Evolutionary conservation across 2,888 invertebrate species (phyloP), one percentile per base, ranked within the genome.

Genomic region (Spisula subtruncata): DNA sequence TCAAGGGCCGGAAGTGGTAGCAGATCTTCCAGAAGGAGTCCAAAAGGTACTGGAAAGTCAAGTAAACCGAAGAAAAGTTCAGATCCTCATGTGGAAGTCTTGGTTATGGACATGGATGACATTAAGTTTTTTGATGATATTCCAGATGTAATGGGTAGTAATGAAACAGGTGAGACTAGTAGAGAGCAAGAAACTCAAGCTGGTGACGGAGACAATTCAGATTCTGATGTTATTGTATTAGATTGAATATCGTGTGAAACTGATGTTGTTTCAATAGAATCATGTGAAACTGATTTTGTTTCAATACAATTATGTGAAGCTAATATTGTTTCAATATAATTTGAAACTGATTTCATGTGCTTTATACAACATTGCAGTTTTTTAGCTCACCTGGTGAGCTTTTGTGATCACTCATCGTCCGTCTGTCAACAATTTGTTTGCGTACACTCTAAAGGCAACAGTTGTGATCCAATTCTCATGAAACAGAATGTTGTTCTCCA

Each of bases 41-140:
- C 25, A 25, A 10, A n/a, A 66, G 25, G 25, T 25, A 6, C 10
- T n/a, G 60, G 25, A 66, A 66, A 66, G 25, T 66, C 60, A 66
- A 5, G 25, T 66, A 66, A 66, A 25, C 60, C 25, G 25, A 66
- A 25, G n/a, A n/a, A 60, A 60, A 66, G 41, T 41, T 41, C 25
- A 8, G n/a, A 66, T 0, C n/a, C 60, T n/a, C 1, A 16, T 8
- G 60, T 66, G 20, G 60, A 66, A 66, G 60, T 66, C 8, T 66
- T 66, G 60, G 25, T 66, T n/a, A 66, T 66, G 60, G 60, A 66
- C n/a, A n/a, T 66, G 2, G 60, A 66, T 66, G 60, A 66, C 12
- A 25, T 66, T 12, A 66, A 66, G n/a, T 66, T 66, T 25, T n/a
- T 66, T 25, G 60, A 66, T 25, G 60, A 66, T 66, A 25, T 66